These are phyloP conservation scores for Galeruca laticollis DNA, from an alignment of 2,888 invertebrate species.

Conservation along the genomic window DNA sequence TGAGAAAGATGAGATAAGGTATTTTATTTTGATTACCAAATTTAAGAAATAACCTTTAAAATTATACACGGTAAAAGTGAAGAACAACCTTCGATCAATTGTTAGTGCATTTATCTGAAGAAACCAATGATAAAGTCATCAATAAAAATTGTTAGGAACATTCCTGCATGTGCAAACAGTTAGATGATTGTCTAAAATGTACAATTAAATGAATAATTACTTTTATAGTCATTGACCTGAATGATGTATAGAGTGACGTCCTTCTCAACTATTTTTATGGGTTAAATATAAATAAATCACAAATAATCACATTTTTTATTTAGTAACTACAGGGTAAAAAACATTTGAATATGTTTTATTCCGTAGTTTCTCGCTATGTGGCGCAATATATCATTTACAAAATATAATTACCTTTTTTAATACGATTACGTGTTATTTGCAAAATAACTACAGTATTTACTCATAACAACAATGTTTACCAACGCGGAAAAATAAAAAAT, in stretches of 20 bases:
- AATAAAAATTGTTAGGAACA: constrained; percentile 12
- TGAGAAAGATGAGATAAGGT: neutral
- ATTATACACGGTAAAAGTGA: constrained; percentile 8
- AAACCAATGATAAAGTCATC: constrained; percentile 12
- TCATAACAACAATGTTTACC: too few relatives aligned
- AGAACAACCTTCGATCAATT: constrained; percentile 3
- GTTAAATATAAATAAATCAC: neutral
- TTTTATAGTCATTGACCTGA: constrained; percentile 35
- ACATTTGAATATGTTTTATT: too few relatives aligned
- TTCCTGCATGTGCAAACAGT: constrained; percentile 17
- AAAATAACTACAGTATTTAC: too few relatives aligned
- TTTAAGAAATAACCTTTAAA: constrained; percentile 4
- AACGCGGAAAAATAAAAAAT: too few relatives aligned
- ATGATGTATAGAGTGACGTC: constrained; percentile 24
- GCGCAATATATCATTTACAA: too few relatives aligned
- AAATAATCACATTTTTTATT: neutral
- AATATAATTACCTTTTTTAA: too few relatives aligned
- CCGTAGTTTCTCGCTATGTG: too few relatives aligned
- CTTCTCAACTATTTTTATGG: neutral
- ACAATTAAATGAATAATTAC: constrained; percentile 33
- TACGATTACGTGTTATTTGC: too few relatives aligned
- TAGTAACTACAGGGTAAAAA: too few relatives aligned
- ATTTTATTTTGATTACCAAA: constrained; percentile 13
- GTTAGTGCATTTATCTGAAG: constrained; percentile 7
- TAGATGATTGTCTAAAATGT: constrained; percentile 12